These are phyloP conservation scores for Lepidocolaptes lacrymiger DNA, from an alignment of 2,797 vertebrate species.

Conservation along the genomic window DNA sequence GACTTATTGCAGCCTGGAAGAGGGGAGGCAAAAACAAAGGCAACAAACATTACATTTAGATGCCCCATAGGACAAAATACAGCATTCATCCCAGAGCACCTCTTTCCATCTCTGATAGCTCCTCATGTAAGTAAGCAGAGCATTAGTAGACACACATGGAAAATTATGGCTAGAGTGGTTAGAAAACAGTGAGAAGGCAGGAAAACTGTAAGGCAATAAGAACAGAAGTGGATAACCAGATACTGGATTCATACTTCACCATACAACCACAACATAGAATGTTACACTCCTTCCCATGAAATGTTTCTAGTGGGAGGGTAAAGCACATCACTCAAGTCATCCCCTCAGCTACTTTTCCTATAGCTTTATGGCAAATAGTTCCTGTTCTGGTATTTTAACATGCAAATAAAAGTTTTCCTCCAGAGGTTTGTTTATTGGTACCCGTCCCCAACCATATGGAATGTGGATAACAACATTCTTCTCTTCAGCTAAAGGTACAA, in stretches of 20 bases:
- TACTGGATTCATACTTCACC: background rate
- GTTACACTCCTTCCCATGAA: background rate
- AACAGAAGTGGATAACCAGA: background rate
- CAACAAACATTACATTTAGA: background rate
- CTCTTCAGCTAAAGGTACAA: background rate
- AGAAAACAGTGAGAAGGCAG: background rate
- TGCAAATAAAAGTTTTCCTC: background rate
- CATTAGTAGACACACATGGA: background rate
- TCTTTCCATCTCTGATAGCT: background rate
- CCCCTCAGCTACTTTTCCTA: background rate
- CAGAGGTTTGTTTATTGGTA: background rate
- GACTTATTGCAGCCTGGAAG: conserved; percentile 74
- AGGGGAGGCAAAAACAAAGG: background rate
- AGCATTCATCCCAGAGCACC: background rate
- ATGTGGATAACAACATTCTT: background rate
- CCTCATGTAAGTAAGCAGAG: background rate
- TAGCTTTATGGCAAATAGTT: background rate
- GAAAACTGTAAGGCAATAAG: background rate
- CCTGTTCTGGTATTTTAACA: background rate
- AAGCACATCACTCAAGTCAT: background rate
- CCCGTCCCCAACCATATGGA: fast-evolving
- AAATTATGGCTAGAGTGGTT: background rate
- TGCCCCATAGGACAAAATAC: background rate
- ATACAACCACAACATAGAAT: background rate
- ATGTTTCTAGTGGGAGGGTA: background rate